Conservation (phyloP, 2,113 vertebrate species). For the Bucco capensis region DNA sequence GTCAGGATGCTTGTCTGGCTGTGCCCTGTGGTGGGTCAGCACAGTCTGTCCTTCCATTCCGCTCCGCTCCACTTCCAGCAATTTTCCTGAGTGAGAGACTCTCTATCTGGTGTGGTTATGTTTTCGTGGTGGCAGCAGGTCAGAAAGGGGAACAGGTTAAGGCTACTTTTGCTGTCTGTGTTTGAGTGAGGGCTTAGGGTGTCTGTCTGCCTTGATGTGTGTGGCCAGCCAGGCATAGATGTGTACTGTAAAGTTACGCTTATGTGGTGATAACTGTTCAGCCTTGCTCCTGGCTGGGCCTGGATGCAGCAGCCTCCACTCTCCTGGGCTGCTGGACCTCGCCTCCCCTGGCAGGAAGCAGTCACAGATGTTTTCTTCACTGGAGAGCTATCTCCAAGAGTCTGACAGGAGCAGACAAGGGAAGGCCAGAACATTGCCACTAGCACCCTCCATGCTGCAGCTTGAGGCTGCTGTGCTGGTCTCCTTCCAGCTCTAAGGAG, state of each 20-base stretch:
- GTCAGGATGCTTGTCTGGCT: neutral
- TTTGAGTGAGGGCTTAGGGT: neutral
- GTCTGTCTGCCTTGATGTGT: neutral
- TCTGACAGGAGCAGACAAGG: neutral
- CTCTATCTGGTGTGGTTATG: neutral
- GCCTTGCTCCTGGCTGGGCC: neutral
- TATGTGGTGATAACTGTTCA: neutral
- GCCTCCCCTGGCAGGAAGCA: neutral
- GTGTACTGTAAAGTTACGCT: neutral
- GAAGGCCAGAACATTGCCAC: no score
- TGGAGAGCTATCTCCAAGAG: neutral
- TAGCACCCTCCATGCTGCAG: no score
- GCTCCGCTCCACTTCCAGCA: neutral
- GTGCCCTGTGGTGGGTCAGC: accelerated
- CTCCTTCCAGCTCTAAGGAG: neutral
- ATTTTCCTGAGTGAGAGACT: neutral
- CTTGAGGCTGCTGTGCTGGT: accelerated
- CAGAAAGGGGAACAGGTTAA: neutral
- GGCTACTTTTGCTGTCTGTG: neutral
- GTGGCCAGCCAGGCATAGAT: neutral
- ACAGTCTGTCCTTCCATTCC: neutral
- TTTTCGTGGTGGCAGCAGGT: no score
- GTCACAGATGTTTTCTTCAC: neutral
- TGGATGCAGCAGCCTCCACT: neutral
- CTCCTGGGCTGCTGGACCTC: accelerated